These are phyloP conservation scores for Balearica regulorum DNA, from an alignment of 2,797 vertebrate species.

Conservation along the genomic window DNA sequence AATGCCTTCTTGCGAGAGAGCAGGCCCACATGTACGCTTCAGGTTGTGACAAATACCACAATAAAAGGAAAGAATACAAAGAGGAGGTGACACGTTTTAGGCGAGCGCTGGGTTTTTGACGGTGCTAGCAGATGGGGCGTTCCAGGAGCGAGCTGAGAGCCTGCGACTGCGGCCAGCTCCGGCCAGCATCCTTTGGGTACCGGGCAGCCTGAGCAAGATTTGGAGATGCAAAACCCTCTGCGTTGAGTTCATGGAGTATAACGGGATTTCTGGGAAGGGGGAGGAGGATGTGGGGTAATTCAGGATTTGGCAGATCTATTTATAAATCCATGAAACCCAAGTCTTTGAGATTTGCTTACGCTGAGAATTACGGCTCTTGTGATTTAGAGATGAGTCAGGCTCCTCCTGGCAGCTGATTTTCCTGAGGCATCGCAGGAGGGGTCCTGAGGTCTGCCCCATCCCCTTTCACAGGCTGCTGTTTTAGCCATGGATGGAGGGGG, in stretches of 20 bases:
- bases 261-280: background rate
- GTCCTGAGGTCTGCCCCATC: background rate
- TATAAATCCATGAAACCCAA: background rate
- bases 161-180: background rate
- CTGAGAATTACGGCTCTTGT: background rate
- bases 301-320: background rate
- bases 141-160: background rate
- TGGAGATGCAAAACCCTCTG: background rate
- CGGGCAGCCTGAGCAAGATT: background rate
- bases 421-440: background rate
- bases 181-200: background rate
- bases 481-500: background rate
- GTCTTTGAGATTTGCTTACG: background rate
- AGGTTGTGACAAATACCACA: background rate
- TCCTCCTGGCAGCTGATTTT: slow-evolving; percentile 3
- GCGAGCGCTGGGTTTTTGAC: accelerated
- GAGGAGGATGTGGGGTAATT: background rate
- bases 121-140: background rate
- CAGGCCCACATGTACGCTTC: background rate
- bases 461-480: background rate
- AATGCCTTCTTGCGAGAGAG: background rate
- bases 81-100: background rate
- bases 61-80: background rate
- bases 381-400: slow-evolving; percentile 1
- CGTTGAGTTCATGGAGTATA: background rate